Evolutionary conservation across 2,113 vertebrate species (phyloP), one percentile per base, ranked within the genome.

Genomic region (Gobio gobio): DNA sequence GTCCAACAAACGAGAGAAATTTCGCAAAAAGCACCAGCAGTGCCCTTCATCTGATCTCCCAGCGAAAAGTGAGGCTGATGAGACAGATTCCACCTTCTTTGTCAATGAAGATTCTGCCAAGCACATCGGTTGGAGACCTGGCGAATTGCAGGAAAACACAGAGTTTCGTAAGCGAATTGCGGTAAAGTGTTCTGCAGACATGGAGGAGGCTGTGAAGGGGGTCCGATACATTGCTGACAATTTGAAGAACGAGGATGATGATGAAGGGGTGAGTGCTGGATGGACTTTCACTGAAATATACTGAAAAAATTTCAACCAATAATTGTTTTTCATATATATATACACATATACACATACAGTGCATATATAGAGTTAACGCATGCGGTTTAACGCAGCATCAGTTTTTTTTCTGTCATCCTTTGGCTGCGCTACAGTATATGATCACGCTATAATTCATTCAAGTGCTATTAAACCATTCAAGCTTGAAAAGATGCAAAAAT

Each of bases 181-280:
- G 0, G 85, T 94, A 8, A 95, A 93, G 85, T 88, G 90, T 78
- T 91, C 93, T 76, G 92, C 91, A 9, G 93, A 94, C 24, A 80
- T 94, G 81, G 92, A 94, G 83, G 94, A 95, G 59, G 95, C 94
- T 0, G 92, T 95, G 64, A 94, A 94, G 22, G 94, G 94, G 1
- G 95, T 96, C 6, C 91, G 92, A 70, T 95, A 95, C 85, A 93
- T 96, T 1, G 94, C 95, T 9, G 94, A 95, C 72, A 95, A 95
- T 88, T 94, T 95, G 94, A 95, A 94, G 91, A 94, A 84, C 4
- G 94, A 95, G 79, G 95, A 95, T 86, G 93, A 95, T 56, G 94
- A 95, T 86, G 94, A 95, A 88, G 93, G 94, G 90, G 95, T 96
- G 89, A 66, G 95, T 51, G 49, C 54, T 56, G 54, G 54, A 40